phyloP scores from a whole-genome alignment of 2,797 vertebrate species.

The Phalloptychus januarius region DNA sequence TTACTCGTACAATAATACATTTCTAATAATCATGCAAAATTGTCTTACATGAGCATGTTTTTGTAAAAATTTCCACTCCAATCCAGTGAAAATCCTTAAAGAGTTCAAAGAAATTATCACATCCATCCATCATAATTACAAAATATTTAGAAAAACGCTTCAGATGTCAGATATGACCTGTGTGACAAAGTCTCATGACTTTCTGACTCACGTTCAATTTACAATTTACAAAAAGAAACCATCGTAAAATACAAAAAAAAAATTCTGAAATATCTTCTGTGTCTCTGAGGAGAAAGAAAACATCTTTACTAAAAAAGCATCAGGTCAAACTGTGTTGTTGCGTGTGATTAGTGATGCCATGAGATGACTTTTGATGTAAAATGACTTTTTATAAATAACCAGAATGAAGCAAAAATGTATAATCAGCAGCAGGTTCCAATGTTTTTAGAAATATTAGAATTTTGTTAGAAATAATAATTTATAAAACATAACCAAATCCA shows the following conservation, averaged over 20 bases:
- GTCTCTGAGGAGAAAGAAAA: not conserved
- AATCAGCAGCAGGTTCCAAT: not conserved
- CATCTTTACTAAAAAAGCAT: not conserved
- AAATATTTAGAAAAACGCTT: conserved; percentile 44
- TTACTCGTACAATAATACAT: not conserved
- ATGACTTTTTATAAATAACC: not conserved
- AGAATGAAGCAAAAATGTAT: not conserved
- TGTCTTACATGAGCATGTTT: not conserved
- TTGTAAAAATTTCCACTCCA: not conserved
- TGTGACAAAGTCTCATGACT: conserved; percentile 40
- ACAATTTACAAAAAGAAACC: conserved; percentile 26
- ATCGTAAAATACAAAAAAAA: conserved; percentile 29
- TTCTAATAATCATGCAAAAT: not conserved
- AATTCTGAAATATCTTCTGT: not conserved
- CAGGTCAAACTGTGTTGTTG: not conserved
- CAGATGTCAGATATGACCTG: not conserved
- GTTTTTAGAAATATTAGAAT: not conserved
- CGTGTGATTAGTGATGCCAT: not conserved
- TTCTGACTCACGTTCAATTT: conserved; percentile 12
- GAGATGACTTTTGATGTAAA: not conserved
- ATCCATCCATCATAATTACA: conserved; percentile 17
- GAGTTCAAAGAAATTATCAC: not conserved
- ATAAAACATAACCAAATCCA: not conserved
- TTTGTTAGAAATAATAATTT: not conserved
- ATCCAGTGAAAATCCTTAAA: not conserved